Conservation (phyloP, 1,140 invertebrate genomes). For the Ceratina japonica region DNA sequence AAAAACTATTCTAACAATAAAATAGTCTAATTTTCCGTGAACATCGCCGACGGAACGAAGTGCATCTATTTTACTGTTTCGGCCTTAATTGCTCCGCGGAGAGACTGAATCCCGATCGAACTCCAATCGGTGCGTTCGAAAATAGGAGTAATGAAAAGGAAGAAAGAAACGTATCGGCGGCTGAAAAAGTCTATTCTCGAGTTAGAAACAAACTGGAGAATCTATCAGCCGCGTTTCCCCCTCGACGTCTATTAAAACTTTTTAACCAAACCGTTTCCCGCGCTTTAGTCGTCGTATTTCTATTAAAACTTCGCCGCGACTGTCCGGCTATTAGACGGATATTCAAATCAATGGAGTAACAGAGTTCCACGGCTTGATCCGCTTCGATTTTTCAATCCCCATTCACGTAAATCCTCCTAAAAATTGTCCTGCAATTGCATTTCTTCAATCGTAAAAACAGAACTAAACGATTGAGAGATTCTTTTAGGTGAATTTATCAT, state of each 20-base stretch:
- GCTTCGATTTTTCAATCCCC: no score
- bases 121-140: not conserved
- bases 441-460: no score
- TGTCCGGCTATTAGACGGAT: not conserved
- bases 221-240: not conserved
- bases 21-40: not conserved
- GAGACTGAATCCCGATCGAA: not conserved
- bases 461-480: no score
- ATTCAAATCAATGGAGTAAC: slow-evolving; percentile 19
- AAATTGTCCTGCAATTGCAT: no score
- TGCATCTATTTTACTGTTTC: no score
- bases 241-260: slow-evolving; percentile 32
- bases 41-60: not conserved
- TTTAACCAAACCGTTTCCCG: slow-evolving; percentile 10
- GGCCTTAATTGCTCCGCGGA: not conserved
- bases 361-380: not conserved
- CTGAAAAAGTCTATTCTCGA: not conserved
- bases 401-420: no score
- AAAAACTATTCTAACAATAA: no score
- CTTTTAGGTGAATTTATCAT: no score
- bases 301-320: slow-evolving; percentile 18
- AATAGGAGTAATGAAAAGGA: not conserved
- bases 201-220: not conserved
- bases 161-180: not conserved
- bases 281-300: not conserved